A percentile compares a stretch with the other conserved stretches of the same genome.
phyloP scores from a whole-genome alignment of 2,888 invertebrate genomes.

The Monochamus alternatus region DNA sequence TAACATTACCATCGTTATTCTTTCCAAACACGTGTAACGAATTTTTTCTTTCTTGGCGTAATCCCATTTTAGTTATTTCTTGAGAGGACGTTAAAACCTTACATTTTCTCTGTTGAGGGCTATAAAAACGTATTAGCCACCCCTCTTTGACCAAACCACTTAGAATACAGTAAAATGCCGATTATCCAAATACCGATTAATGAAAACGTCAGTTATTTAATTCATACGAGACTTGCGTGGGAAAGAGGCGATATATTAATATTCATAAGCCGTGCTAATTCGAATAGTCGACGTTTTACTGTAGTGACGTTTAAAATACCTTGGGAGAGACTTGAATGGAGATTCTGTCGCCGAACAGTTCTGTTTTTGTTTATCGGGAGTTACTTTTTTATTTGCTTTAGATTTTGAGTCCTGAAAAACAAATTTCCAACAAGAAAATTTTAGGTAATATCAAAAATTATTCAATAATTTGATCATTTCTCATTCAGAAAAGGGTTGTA shows the following conservation, averaged over 20 bases:
- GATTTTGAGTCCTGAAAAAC: conserved; percentile 12
- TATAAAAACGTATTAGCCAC: not conserved
- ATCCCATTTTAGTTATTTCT: not conserved
- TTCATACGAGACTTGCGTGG: too few relatives aligned
- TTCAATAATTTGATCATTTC: not conserved
- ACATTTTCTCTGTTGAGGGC: not conserved
- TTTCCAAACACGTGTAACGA: not conserved
- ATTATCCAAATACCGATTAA: too few relatives aligned
- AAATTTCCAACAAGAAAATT: too few relatives aligned
- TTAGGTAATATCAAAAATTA: not conserved
- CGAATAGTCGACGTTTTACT: too few relatives aligned
- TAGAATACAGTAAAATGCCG: too few relatives aligned
- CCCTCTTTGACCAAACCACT: too few relatives aligned
- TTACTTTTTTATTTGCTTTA: not conserved
- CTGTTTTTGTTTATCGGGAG: not conserved
- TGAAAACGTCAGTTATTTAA: too few relatives aligned
- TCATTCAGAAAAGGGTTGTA: not conserved
- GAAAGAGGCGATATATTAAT: too few relatives aligned
- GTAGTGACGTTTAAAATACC: conserved; percentile 4
- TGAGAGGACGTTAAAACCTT: not conserved
- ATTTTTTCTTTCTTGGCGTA: conserved; percentile 9
- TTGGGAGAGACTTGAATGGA: not conserved
- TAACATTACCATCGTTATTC: not conserved
- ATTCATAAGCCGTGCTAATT: not conserved
- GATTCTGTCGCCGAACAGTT: not conserved